phyloP scores from a whole-genome alignment of 2,113 vertebrate species.

The Ivindomyrus marchei region DNA sequence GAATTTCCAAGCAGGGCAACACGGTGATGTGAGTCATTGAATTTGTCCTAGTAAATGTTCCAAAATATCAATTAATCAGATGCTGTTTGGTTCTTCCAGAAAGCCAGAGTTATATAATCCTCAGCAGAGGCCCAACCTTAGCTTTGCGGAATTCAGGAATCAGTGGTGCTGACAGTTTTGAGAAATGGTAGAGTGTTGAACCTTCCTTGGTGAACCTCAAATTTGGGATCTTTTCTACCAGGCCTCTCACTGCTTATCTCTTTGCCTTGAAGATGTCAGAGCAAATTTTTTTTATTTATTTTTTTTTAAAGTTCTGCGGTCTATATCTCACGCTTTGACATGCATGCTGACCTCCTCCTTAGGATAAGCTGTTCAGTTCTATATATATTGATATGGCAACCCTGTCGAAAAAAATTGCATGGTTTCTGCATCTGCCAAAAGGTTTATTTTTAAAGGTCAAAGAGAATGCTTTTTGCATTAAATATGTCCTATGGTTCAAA shows the following conservation, averaged over 20 bases:
- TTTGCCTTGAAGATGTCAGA: conserved; percentile 15
- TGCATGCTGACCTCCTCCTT: neutral
- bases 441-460: neutral
- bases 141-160: neutral
- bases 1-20: neutral
- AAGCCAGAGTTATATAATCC: neutral
- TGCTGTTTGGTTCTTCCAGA: neutral
- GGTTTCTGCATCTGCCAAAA: neutral
- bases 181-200: neutral
- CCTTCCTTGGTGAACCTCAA: conserved; percentile 13
- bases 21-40: conserved; percentile 5
- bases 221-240: conserved; percentile 24
- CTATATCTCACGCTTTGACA: neutral
- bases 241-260: conserved; percentile 15
- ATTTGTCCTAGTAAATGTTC: neutral
- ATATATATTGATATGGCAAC: neutral
- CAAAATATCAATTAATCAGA: neutral
- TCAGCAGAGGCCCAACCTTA: neutral
- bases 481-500: neutral
- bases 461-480: neutral
- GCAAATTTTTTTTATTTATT: conserved; percentile 25
- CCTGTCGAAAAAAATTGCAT: neutral
- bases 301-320: neutral
- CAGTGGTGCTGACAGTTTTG: neutral
- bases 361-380: neutral